Percentiles rank a stretch among this genome's conserved stretches.
Conservation (phyloP, 2,888 invertebrate genomes). For the Sarcophaga carnaria region DNA sequence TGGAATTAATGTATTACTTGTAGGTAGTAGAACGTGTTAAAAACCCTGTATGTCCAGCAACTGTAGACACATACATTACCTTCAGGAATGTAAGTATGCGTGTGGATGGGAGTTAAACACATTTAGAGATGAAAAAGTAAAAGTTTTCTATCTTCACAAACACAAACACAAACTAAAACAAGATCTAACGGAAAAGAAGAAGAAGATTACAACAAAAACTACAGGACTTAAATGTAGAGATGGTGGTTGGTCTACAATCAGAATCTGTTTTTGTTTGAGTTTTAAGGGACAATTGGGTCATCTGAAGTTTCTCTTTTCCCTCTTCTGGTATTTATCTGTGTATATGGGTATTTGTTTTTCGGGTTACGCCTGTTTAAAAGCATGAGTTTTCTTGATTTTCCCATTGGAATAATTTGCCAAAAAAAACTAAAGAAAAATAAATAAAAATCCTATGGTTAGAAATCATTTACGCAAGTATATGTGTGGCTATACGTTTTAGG, state of each 20-base stretch:
- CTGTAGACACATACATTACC: not conserved
- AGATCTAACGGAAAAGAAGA: not conserved
- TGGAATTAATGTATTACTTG: conserved; percentile 20
- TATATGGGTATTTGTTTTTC: not conserved
- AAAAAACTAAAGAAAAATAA: not conserved
- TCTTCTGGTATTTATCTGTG: not conserved
- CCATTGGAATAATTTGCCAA: conserved; percentile 47
- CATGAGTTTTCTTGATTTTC: conserved; percentile 23
- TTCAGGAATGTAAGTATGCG: not conserved
- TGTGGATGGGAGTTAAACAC: not conserved
- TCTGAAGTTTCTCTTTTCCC: conserved; percentile 18
- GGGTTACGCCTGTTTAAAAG: not conserved
- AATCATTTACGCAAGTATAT: not conserved
- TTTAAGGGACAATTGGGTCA: conserved; percentile 55
- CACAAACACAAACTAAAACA: not conserved
- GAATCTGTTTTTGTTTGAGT: conserved; percentile 11
- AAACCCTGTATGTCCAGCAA: not conserved
- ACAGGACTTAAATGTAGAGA: conserved; percentile 9
- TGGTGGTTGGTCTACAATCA: conserved; percentile 5
- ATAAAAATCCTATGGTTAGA: not conserved
- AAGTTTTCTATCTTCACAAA: conserved; percentile 52
- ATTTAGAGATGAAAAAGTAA: conserved; percentile 45
- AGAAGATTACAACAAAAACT: not conserved
- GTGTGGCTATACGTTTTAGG: not conserved
- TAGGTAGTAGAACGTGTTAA: not conserved